A percentile compares a stretch with the other conserved stretches of the same genome.
Evolutionary conservation across 1,140 invertebrate genomes (phyloP).

Genomic region (Bombus balteatus): DNA sequence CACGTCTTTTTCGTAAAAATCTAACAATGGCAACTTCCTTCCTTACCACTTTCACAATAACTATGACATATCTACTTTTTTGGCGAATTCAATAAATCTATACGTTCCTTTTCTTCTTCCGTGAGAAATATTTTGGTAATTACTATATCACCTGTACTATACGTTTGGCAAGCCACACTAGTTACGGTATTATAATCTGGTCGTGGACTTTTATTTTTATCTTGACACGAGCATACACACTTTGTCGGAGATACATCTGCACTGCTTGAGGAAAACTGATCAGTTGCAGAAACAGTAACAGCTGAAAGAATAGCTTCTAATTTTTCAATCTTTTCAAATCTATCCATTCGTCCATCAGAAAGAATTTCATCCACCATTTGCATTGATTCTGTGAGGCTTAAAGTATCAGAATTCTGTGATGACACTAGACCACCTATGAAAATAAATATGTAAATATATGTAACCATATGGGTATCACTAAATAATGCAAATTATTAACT

Average conservation of each 20-base stretch:
- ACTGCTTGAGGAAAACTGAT: conserved; percentile 74
- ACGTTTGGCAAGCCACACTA: conserved; percentile 88
- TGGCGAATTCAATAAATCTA: conserved; percentile 77
- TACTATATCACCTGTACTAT: conserved; percentile 96
- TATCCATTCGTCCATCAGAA: conserved; percentile 91
- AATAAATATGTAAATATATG: conserved; percentile 1
- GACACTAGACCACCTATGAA: conserved; percentile 84
- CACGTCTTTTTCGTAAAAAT: conserved; percentile 52
- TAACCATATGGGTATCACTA: background rate
- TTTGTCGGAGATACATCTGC: conserved; percentile 73
- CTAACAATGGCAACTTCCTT: conserved; percentile 67
- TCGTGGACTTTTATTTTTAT: conserved; percentile 52
- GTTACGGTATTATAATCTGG: conserved; percentile 55
- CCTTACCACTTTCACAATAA: conserved; percentile 57
- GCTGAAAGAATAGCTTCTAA: conserved; percentile 92
- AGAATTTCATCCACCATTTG: conserved; percentile 93
- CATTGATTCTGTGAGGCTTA: conserved; percentile 95
- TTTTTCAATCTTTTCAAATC: conserved; percentile 93
- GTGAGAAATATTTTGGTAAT: conserved; percentile 94
- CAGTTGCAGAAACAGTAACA: conserved; percentile 85
- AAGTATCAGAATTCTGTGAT: conserved; percentile 89
- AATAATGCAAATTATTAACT: background rate
- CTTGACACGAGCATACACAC: conserved; percentile 84
- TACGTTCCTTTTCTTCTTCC: conserved; percentile 83
- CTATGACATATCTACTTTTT: conserved; percentile 72